Evolutionary conservation across 2,888 invertebrate genomes (phyloP).

Genomic region (Seira ritae): DNA sequence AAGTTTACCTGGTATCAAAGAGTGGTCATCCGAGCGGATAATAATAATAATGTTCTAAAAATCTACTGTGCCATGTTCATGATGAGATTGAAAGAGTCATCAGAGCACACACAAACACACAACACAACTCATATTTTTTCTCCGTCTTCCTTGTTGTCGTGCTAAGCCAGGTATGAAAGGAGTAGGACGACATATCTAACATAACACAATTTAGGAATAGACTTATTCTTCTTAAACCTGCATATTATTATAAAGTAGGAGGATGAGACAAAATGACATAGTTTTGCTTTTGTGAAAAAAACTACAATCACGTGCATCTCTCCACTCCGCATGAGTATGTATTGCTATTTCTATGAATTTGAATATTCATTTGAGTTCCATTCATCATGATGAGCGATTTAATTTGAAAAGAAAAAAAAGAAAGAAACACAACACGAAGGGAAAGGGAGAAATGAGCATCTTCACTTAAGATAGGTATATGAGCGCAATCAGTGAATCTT

Average conservation of each 20-base stretch:
- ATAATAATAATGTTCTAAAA: conserved; percentile 37
- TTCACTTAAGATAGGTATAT: neutral
- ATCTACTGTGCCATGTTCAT: conserved; percentile 9
- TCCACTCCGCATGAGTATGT: too few species aligned
- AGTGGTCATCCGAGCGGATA: conserved; percentile 46
- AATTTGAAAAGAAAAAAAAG: conserved; percentile 26
- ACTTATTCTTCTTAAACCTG: neutral
- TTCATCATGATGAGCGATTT: conserved; percentile 2
- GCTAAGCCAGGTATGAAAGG: neutral
- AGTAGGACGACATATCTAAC: neutral
- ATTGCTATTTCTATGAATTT: too few species aligned
- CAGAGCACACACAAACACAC: neutral
- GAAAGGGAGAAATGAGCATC: conserved; percentile 10
- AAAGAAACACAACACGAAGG: neutral
- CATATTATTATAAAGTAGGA: neutral
- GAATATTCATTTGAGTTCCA: too few species aligned
- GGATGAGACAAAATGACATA: conserved; percentile 28
- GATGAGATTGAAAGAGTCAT: conserved; percentile 8
- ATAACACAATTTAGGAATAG: conserved; percentile 9
- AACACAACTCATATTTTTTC: conserved; percentile 11
- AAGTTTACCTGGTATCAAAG: conserved; percentile 1
- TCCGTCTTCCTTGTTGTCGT: conserved; percentile 18
- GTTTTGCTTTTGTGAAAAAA: conserved; percentile 12
- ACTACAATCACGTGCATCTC: too few species aligned
- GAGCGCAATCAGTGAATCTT: neutral